phyloP scores from a whole-genome alignment of 2,888 invertebrate genomes.

The Microctonus aethiopoides region DNA sequence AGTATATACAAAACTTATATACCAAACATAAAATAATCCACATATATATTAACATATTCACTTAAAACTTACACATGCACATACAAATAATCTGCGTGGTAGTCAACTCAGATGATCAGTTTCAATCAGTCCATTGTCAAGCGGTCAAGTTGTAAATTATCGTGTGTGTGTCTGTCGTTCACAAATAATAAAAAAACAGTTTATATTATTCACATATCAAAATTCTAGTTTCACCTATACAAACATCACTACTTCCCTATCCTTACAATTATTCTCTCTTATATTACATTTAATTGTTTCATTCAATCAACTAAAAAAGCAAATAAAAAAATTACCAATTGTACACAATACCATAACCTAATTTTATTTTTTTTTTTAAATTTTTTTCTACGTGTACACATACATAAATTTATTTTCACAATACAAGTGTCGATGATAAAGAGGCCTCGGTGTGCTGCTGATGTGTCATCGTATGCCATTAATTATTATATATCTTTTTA shows the following conservation, averaged over 20 bases:
- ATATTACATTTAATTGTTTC: no score
- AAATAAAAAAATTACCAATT: no score
- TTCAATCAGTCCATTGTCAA: slow-evolving; percentile 6
- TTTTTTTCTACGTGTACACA: no score
- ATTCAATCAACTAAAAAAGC: no score
- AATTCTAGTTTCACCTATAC: background rate
- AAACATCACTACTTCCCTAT: background rate
- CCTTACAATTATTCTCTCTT: no score
- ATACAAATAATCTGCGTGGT: background rate
- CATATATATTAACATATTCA: background rate
- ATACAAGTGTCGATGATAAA: slow-evolving; percentile 1
- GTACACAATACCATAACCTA: background rate
- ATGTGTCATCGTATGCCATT: background rate
- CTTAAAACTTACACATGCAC: background rate
- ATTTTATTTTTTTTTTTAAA: background rate
- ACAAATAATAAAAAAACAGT: slow-evolving; percentile 16
- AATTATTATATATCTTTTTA: no score
- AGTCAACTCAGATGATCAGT: slow-evolving; percentile 7
- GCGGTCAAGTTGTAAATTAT: background rate
- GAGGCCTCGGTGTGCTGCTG: background rate
- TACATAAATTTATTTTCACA: background rate
- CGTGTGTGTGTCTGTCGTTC: background rate
- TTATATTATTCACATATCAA: background rate
- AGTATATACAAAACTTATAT: no score
- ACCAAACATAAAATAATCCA: background rate